Evolutionary conservation across 2,888 invertebrate genomes (phyloP), one percentile per base, ranked within the genome.

Genomic region (Tricholauxania praeusta): DNA sequence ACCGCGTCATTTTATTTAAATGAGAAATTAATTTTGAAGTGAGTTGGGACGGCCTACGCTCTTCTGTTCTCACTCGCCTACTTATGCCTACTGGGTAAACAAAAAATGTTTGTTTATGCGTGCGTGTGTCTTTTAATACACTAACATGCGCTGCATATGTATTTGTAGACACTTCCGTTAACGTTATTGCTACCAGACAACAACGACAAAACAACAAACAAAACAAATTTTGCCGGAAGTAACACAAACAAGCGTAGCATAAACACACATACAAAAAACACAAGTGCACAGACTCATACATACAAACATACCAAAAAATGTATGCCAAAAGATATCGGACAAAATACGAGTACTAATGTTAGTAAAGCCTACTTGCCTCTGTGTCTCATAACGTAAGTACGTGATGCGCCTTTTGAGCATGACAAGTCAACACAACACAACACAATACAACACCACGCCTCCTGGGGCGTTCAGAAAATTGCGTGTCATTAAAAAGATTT

Each of bases 171-270:
- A 59, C 32, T 28, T 39, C 32, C 62, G 57, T 57, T 57, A 19
- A 57, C 17, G n/a, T 57, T 57, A 3, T 57, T 22, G 53, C 39
- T 55, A 47, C 19, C 52, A 17, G 53, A 15, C 66, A 53, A 15
- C 66, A 53, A 72, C 70, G 63, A 32, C 67, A 72, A 72, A 75
- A 59, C 70, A 48, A 39, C 28, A 28, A 74, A 74, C 72, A 72
- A 72, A 75, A 59, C 72, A 48, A 39, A 57, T 60, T 71, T 72
- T 63, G 51, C 71, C 72, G 72, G 72, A 75, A 75, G 67, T 74
- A 72, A 72, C 66, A 64, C 70, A 65, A 73, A 39, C 39, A 39
- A 39, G 10, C 39, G 10, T 39, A 39, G 28, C 28, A 32, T 39
- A 62, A 62, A 55, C 7, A 55, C 15, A 55, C 39, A 32, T 3